Base-by-base conservation (phyloP, 2,888 invertebrate genomes). In the Lordiphosa fenestrarum region DNA sequence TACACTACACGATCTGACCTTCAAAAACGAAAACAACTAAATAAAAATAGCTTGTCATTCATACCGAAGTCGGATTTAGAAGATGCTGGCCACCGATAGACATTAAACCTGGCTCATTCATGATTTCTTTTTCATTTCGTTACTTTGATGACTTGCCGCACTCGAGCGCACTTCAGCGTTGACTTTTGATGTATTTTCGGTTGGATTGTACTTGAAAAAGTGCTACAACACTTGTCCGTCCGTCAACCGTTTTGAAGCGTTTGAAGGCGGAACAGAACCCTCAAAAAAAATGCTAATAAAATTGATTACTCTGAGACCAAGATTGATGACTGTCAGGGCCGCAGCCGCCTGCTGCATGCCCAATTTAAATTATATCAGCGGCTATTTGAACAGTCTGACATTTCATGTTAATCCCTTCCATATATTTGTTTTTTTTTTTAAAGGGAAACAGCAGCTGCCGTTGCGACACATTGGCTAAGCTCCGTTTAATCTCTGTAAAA, bases 141-240 rank as follows among this genome's bases (percentile, higher is more conserved):
- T 49, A 70, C 82, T 76, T 84, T 84, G 77, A 82, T 82, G 80
- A 82, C 73, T 74, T 80, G 85, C 83, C 84, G 76, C 83, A 84
- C 84, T 76, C 55, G 63, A 81, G 54, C 56, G 69, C 66, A 80
- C 73, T 74, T 63, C 53, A 81, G 48, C 70, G 44, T 49, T 70
- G 74, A 70, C 77, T 84, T 71, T 67, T 84, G 71, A 77, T 81
- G 82, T 73, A 53, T 53, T 50, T 63, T 63, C 53, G 53, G 53
- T 71, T 48, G 39, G 57, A 74, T 71, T 64, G 78, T 77, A 66
- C 84, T 75, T 83, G 73, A 77, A 81, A 75, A 73, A 67, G 74
- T 76, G 76, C 84, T 73, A 70, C 64, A 82, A 62, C 69, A 61
- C 73, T 75, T 56, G 56, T 57, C 21, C 3, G 30, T 30, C 30